Base-by-base conservation (phyloP, 2,888 invertebrate genomes). In the Diaphora mendica region DNA sequence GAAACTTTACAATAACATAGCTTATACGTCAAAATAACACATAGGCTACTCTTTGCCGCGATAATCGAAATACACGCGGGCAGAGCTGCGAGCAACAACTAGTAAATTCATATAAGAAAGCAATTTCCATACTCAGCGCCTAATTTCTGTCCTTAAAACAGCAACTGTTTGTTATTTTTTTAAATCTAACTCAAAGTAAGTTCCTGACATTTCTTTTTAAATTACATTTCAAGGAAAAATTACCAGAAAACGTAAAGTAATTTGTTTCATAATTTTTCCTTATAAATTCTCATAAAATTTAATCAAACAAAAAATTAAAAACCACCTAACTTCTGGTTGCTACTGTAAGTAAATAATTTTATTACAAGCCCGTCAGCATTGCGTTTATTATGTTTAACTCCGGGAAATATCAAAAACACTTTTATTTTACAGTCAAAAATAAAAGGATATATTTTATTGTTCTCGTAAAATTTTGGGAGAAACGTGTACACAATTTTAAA, bases 381-480 rank as follows among this genome's bases (percentile, higher is more conserved):
- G 26, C 26, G 59, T 30, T 59, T 59, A 59, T 59, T 59, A 59
- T 15, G 59, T 59, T 59, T 59, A 59, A 59, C 59, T 30, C 26
- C 15, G 13, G 26, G 5, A n/a, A 59, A 59, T 59, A 59, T 59
- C 26, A 59, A 26, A 42, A 42, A 65, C 13, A n/a, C 13, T 42
- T 42, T 59, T 30, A 30, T 59, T 59, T 59, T 26, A 30, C 59
- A 30, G 15, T 26, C 26, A 13, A 26, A 59, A 59, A 26, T 26
- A 59, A 59, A 64, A 23, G 44, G 33, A 23, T 65, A 33, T 65
- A 65, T 65, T 65, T 65, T 42, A 65, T 23, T 39, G 65, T 20
- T 4, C 65, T 65, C 39, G 23, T 65, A 65, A 65, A 65, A 39
- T 65, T 15, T 59, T 59, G 26, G n/a, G 9, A 26, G 26, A 26